phyloP scores from a whole-genome alignment of 1,140 invertebrate genomes.

The Chymomyza costata region DNA sequence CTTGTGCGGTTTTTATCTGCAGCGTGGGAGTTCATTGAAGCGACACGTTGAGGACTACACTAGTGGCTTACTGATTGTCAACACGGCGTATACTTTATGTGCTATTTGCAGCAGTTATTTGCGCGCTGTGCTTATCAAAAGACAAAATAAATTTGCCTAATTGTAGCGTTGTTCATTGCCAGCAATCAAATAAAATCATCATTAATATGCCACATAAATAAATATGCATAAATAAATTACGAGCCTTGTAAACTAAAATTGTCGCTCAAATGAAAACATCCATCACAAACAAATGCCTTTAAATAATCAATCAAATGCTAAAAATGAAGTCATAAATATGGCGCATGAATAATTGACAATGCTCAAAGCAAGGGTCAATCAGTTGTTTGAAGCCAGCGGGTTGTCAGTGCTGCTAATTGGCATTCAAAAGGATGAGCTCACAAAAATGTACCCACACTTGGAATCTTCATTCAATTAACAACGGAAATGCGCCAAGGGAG shows the following conservation, averaged over 20 bases:
- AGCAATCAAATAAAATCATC: too few species aligned
- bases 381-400: constrained; percentile 10
- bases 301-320: constrained; percentile 32
- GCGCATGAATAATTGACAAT: not conserved
- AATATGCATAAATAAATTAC: constrained; percentile 3
- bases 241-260: not conserved
- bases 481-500: constrained; percentile 27
- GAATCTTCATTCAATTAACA: constrained; percentile 28
- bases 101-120: not conserved
- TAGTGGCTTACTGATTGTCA: constrained; percentile 5
- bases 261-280: constrained; percentile 11
- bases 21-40: constrained; percentile 18
- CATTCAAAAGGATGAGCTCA: not conserved
- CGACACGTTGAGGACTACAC: not conserved
- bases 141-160: too few species aligned
- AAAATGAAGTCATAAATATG: not conserved
- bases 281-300: constrained; percentile 29
- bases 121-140: too few species aligned
- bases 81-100: constrained; percentile 14
- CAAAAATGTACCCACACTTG: not conserved
- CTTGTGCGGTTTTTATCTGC: constrained; percentile 14
- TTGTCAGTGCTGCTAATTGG: constrained; percentile 23
- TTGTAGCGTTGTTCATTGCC: not conserved
- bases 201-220: not conserved
- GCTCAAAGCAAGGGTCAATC: not conserved